Base-by-base conservation (phyloP, 2,797 vertebrate genomes). In the Pseudopleuronectes americanus region DNA sequence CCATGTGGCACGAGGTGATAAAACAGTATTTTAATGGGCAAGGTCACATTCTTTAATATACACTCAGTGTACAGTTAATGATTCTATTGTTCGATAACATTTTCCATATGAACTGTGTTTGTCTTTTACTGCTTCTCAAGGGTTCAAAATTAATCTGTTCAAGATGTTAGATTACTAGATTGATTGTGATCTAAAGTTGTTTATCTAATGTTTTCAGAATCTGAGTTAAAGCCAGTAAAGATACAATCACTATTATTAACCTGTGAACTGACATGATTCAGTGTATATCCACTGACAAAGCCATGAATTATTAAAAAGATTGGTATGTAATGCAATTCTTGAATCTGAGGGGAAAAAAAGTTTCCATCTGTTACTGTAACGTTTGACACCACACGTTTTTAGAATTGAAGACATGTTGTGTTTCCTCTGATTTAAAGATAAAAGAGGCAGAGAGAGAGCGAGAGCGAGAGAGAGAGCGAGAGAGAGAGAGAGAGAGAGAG, bases 1-100 rank as follows among this genome's bases (percentile, higher is more conserved):
- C 68, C 83, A 60, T 87, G 83, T 87, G 87, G 87, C 58, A 56
- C 13, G 23, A 68, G 28, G n/a, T 69, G 71, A 77, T 17, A 71
- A 56, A 80, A 79, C 83, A 72, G 61, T 69, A 82, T 36, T 45
- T 31, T 58, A n/a, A 63, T 49, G 31, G 21, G 22, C 47, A 57
- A 33, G 1, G 1, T 19, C 12, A 7, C 36, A 13, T 43, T 45
- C 60, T 31, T 26, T 14, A n/a, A 47, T 22, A 14, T 21, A 8
- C 12, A n/a, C n/a, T 54, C 33, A 60, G 4, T 57, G n/a, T 1
- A 26, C 10, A 16, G 1, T 9, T 2, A 33, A 9, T 38, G 9
- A 57, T 19, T 22, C 16, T 19, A 0, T 9, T 7, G 6, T n/a
- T 55, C 26, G 31, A n/a, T 3, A 21, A 21, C n/a, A 48, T 31